Conservation (phyloP, 2,113 vertebrate species). For the Ctenodactylus gundi region DNA sequence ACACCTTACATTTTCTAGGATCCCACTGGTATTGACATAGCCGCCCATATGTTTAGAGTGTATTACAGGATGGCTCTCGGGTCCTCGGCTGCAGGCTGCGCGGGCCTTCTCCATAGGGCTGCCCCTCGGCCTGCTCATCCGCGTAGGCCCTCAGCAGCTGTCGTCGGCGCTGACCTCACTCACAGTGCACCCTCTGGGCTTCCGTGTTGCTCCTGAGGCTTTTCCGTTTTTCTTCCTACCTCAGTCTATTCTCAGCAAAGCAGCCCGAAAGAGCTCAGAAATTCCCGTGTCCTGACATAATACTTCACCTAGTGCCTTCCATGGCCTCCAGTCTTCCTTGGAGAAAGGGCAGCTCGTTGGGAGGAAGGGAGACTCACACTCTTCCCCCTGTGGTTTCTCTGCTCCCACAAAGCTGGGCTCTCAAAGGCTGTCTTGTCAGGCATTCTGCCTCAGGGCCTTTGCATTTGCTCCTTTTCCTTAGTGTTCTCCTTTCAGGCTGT, state of each 20-base stretch:
- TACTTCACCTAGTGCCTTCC: neutral
- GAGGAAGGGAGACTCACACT: no score
- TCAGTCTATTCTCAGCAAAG: neutral
- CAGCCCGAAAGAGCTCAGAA: neutral
- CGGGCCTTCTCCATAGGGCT: rapidly evolving
- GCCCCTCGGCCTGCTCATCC: neutral
- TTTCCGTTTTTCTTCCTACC: neutral
- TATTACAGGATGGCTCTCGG: neutral
- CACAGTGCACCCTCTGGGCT: no score
- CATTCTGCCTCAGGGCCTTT: neutral
- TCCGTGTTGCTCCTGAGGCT: neutral
- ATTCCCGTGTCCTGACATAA: neutral
- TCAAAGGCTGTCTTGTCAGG: rapidly evolving
- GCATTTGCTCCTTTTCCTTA: neutral
- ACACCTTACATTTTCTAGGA: neutral
- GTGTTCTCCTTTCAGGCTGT: neutral
- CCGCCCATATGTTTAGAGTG: neutral
- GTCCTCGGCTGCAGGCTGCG: neutral
- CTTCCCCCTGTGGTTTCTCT: neutral
- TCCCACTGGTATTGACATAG: neutral
- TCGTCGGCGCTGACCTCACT: no score
- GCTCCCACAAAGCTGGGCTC: neutral
- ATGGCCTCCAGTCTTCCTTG: neutral
- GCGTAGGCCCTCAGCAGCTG: rapidly evolving
- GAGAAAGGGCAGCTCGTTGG: neutral